Conservation (phyloP, 2,113 vertebrate species). For the Monarcha castaneiventris region DNA sequence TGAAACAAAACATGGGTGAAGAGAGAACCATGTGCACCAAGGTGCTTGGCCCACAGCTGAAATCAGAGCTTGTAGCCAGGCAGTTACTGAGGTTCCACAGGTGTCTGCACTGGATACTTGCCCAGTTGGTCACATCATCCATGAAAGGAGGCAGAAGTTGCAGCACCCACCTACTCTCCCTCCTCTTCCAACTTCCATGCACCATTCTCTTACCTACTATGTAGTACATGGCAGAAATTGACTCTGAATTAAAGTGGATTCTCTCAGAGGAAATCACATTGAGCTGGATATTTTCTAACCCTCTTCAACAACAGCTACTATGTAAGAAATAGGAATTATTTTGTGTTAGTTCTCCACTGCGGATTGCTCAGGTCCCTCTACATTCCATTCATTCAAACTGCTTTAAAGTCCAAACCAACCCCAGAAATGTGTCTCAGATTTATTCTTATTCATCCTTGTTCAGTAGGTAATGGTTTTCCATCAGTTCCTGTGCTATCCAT, state of each 20-base stretch:
- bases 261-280: neutral
- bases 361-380: neutral
- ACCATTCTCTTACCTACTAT: neutral
- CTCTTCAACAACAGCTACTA: neutral
- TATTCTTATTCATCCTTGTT: neutral
- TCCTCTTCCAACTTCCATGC: neutral
- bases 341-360: neutral
- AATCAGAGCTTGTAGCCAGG: neutral
- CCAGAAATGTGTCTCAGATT: neutral
- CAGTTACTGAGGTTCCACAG: neutral
- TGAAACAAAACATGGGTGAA: neutral
- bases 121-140: neutral
- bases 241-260: neutral
- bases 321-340: neutral
- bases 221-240: neutral
- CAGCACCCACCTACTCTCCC: neutral
- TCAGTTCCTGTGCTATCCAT: neutral
- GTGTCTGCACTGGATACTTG: accelerated
- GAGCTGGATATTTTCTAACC: neutral
- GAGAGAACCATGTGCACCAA: neutral
- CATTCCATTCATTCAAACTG: neutral
- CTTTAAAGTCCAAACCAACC: neutral
- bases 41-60: neutral
- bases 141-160: neutral
- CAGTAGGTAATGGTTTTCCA: neutral